Evolutionary conservation across 2,797 vertebrate genomes (phyloP), one percentile per base, ranked within the genome.

Genomic region (Prionace glauca): DNA sequence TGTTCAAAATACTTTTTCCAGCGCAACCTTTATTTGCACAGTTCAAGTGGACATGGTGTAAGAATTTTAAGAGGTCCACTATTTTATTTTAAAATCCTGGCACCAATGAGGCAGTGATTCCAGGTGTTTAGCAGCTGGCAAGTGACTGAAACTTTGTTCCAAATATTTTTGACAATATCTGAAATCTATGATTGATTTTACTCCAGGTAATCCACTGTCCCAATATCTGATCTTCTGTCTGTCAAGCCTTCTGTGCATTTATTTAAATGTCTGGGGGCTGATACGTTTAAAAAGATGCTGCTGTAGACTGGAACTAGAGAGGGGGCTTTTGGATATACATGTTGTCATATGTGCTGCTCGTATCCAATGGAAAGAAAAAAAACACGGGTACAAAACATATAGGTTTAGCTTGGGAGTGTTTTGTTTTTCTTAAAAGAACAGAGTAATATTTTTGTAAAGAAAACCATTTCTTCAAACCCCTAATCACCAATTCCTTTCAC

Each of bases 371-470:
- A 69, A 41, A 69, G 90, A 45, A 41, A 22, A 41, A 36, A 92
- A 41, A 69, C 88, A 91, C 88, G 88, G 88, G 88, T 91, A 91
- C 60, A 91, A 91, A 36, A 67, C 88, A 67, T 16, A 36, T 67
- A 69, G 90, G 90, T 92, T 92, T 92, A 92, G 36, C 36, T 36
- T 69, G 65, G 62, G 65, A 90, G 26, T 69, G 22, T 41, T 41
- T 41, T 67, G 32, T 79, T 69, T 69, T 90, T 92, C 65, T 45
- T 84, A 84, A 67, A 67, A 69, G n/a, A 91, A 24, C 62, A 69
- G 65, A 69, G 20, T 69, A 92, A 69, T 92, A 92, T 92, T 69
- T 92, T 92, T 92, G n/a, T 92, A 92, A 91, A 92, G 18, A 20
- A 69, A 22, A 69, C 65, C 8, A 69, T 92, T 92, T 92, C 32